These are phyloP conservation scores for Pandemis corylana DNA, from an alignment of 2,888 invertebrate species.

Conservation along the genomic window DNA sequence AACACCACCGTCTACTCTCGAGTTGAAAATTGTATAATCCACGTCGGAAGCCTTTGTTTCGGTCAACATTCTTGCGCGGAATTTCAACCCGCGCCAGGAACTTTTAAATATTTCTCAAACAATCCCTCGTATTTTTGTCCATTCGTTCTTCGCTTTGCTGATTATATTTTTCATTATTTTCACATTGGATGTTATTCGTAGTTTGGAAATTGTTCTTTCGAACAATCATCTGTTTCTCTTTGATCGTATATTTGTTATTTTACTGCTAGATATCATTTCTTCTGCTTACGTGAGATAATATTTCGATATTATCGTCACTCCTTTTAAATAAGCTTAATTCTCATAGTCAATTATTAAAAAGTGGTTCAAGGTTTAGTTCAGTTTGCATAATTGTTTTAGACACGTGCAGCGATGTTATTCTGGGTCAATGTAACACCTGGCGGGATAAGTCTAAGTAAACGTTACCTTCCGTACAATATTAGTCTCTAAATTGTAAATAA, in stretches of 20 bases:
- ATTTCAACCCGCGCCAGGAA: slow-evolving; percentile 56
- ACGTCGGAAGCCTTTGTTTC: slow-evolving; percentile 52
- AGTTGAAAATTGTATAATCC: slow-evolving; percentile 29
- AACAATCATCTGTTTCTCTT: slow-evolving; percentile 55
- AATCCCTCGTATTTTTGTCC: slow-evolving; percentile 57
- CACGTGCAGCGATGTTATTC: background rate
- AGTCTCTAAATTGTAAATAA: slow-evolving; percentile 19
- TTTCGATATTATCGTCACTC: no score
- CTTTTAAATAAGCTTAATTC: no score
- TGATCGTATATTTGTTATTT: background rate
- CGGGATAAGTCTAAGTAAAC: background rate
- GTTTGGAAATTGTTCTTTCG: slow-evolving; percentile 64
- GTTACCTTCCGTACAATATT: background rate
- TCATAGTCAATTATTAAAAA: no score
- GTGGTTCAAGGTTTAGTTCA: no score
- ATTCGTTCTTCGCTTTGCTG: slow-evolving; percentile 69
- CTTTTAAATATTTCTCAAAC: slow-evolving; percentile 65
- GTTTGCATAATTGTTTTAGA: no score
- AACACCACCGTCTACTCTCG: background rate
- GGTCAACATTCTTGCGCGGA: slow-evolving; percentile 61
- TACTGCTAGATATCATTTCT: background rate
- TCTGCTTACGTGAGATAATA: background rate
- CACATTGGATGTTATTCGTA: slow-evolving; percentile 65
- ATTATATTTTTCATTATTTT: slow-evolving; percentile 67
- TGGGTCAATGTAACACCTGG: background rate